phyloP scores from a whole-genome alignment of 2,888 invertebrate species.

The Thyatira batis region DNA sequence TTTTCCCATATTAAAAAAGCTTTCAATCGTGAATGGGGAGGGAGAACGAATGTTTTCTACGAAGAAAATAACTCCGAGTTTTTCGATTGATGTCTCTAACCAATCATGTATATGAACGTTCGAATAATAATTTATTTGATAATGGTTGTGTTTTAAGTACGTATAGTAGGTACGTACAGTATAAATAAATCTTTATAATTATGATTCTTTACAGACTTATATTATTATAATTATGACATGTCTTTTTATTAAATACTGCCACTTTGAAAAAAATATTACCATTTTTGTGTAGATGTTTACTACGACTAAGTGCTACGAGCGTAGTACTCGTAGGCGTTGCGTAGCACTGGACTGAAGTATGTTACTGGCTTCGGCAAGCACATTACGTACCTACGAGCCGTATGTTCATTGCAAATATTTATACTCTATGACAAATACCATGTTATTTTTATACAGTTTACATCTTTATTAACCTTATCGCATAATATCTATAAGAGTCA shows the following conservation, averaged over 20 bases:
- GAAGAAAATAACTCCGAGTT: constrained; percentile 12
- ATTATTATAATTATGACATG: too few relatives aligned
- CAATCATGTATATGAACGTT: background rate
- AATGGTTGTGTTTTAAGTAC: constrained; percentile 12
- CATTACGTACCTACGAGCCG: background rate
- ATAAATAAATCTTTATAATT: too few relatives aligned
- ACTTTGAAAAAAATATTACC: too few relatives aligned
- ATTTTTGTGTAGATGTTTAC: constrained; percentile 52
- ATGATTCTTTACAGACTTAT: too few relatives aligned
- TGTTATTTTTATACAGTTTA: too few relatives aligned
- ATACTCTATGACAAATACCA: background rate
- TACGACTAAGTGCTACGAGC: constrained; percentile 35
- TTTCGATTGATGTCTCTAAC: constrained; percentile 21
- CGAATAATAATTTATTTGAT: background rate
- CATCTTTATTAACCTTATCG: too few relatives aligned
- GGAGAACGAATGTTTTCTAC: constrained; percentile 23
- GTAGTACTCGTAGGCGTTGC: constrained; percentile 8
- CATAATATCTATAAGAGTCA: too few relatives aligned
- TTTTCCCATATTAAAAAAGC: constrained; percentile 34
- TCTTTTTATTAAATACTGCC: too few relatives aligned
- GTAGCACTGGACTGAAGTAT: constrained; percentile 28
- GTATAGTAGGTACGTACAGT: too few relatives aligned
- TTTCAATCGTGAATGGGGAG: constrained; percentile 32
- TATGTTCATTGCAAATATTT: background rate
- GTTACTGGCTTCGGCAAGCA: background rate